Evolutionary conservation across 1,140 invertebrate genomes (phyloP), one percentile per base, ranked within the genome.

Genomic region (Drosophila repletoides): DNA sequence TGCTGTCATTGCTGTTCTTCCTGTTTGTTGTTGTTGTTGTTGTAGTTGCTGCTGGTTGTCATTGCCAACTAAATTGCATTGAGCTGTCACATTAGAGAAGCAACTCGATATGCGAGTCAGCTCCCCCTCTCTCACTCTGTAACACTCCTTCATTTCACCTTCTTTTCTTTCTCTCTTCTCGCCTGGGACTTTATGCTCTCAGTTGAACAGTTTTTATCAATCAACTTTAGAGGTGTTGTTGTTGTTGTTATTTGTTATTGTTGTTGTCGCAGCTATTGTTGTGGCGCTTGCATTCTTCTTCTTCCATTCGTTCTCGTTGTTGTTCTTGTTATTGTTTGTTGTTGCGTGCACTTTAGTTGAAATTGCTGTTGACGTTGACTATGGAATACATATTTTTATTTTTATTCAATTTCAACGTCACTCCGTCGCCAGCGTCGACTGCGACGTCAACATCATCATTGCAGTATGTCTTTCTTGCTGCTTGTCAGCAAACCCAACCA

Each of bases 41-140:
- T 76, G 74, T 41, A 63, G 40, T 56, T 65, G 55, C 67, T 80
- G 73, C 59, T 72, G 61, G 79, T 77, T 84, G 80, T 79, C 80
- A 77, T 79, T 86, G 80, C 71, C 80, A 86, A 86, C 79, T 68
- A 87, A 87, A 86, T 87, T 86, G 81, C 80, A 86, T 86, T 86
- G 81, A 86, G 81, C 81, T 86, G 81, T 86, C 81, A 86, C 81
- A 87, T 87, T 86, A 87, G 68, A 86, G 76, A 52, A 86, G 80
- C 80, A 86, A 86, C 80, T 86, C 75, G 80, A 86, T 86, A 86
- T 64, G 66, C 70, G 29, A 79, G 60, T 59, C 55, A 28, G n/a
- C 34, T 28, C 22, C 34, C 15, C 12, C 24, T 12, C 28, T 6
- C 5, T 15, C 15, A 4, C 38, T 17, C 22, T 10, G 3, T 5